Evolutionary conservation across 2,888 invertebrate species (phyloP).

Genomic region (Caprella mutica): DNA sequence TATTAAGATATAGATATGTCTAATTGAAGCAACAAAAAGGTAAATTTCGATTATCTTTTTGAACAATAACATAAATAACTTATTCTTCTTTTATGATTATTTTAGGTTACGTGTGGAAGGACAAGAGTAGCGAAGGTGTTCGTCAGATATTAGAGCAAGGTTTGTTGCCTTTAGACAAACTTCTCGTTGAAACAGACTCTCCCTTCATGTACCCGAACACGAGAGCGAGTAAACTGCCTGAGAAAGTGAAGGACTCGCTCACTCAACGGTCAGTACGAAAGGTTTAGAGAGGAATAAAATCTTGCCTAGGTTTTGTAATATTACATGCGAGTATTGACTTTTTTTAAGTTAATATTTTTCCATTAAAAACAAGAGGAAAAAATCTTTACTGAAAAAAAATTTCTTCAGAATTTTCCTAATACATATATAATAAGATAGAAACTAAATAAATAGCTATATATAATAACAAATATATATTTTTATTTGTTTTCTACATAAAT

Average conservation of each 20-base stretch:
- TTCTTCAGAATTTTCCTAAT: not conserved
- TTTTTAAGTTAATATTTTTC: too few species aligned
- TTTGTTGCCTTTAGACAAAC: constrained; percentile 65
- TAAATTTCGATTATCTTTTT: too few species aligned
- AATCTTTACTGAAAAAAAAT: too few species aligned
- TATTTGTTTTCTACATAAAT: too few species aligned
- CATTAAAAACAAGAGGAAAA: too few species aligned
- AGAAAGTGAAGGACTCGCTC: constrained; percentile 72
- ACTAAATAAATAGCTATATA: not conserved
- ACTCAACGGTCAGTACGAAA: constrained; percentile 56
- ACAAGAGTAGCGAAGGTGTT: constrained; percentile 82
- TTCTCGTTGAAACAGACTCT: constrained; percentile 79
- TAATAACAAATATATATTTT: not conserved
- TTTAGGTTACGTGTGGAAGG: constrained; percentile 72
- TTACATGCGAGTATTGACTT: too few species aligned
- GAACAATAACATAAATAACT: too few species aligned
- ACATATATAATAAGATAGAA: not conserved
- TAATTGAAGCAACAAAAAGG: too few species aligned
- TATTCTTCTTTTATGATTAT: constrained; percentile 27
- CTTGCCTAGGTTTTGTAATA: not conserved
- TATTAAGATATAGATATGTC: too few species aligned
- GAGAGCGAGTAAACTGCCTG: constrained; percentile 77
- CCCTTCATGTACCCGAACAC: constrained; percentile 95
- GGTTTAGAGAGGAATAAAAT: not conserved
- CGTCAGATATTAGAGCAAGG: constrained; percentile 68